phyloP scores from a whole-genome alignment of 2,888 invertebrate species.

The Eupithecia pulchellata region DNA sequence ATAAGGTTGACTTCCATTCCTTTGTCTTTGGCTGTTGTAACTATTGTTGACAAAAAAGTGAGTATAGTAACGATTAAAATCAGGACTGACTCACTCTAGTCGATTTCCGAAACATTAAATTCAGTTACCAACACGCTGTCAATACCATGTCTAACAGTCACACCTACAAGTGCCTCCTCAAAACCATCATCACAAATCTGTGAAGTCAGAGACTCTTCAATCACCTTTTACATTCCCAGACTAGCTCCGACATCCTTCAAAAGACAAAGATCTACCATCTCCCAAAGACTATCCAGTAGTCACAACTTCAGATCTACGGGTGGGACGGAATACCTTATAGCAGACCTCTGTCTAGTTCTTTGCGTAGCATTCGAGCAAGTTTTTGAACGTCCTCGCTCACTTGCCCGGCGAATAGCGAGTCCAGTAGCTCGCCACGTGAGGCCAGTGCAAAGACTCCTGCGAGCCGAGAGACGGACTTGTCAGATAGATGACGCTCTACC shows the following conservation, averaged over 20 bases:
- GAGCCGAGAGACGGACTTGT: constrained; percentile 92
- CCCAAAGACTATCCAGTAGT: constrained; percentile 33
- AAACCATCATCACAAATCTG: background rate
- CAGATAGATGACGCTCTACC: constrained; percentile 92
- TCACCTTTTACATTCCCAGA: constrained; percentile 2
- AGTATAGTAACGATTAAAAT: background rate
- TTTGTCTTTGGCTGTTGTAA: constrained; percentile 1
- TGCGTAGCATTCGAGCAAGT: constrained; percentile 77
- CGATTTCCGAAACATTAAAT: background rate
- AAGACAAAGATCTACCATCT: background rate
- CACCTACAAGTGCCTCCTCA: constrained; percentile 16
- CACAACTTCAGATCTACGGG: constrained; percentile 28
- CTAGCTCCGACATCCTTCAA: constrained; percentile 1
- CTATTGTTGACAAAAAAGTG: background rate
- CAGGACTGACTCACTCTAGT: background rate
- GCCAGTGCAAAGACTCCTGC: constrained; percentile 89
- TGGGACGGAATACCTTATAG: constrained; percentile 75
- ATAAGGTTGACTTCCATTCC: constrained; percentile 3
- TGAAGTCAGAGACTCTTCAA: background rate
- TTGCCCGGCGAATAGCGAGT: constrained; percentile 76
- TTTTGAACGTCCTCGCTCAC: constrained; percentile 77
- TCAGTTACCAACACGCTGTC: constrained; percentile 10
- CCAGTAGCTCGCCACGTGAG: constrained; percentile 74
- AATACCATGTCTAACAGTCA: constrained; percentile 13
- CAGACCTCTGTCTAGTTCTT: constrained; percentile 77